A percentile compares a stretch with the other conserved stretches of the same genome.
phyloP scores from a whole-genome alignment of 2,888 invertebrate genomes.

The Hirtodrosophila alboralis region DNA sequence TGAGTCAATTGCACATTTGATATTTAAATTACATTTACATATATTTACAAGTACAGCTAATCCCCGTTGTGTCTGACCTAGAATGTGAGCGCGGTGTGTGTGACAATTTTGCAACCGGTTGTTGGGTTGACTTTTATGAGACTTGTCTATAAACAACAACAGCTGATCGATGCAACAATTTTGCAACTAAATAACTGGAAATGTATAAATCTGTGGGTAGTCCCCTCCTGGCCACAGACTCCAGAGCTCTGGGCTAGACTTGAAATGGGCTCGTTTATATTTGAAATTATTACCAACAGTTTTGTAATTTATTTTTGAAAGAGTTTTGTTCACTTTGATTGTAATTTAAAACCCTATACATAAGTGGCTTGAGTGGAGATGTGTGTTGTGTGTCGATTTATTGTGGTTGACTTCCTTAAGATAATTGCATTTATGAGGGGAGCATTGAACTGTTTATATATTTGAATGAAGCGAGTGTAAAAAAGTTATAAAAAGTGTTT shows the following conservation, averaged over 20 bases:
- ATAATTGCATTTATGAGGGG: neutral
- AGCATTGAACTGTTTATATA: conserved; percentile 26
- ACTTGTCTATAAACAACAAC: conserved; percentile 47
- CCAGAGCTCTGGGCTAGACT: conserved; percentile 30
- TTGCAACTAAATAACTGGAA: conserved; percentile 16
- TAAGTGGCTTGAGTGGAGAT: neutral
- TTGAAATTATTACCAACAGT: conserved; percentile 30
- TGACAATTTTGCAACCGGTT: conserved; percentile 52
- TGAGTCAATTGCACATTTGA: conserved; percentile 12
- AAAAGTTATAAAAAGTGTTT: no score
- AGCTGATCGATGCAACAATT: conserved; percentile 57
- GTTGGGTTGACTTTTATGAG: conserved; percentile 18
- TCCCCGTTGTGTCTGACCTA: neutral
- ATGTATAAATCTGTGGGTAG: no score
- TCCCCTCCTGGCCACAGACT: conserved; percentile 16
- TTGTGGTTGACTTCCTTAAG: neutral
- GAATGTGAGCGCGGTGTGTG: conserved; percentile 12
- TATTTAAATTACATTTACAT: conserved; percentile 17
- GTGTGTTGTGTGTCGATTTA: neutral
- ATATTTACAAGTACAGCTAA: neutral
- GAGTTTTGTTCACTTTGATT: conserved; percentile 15
- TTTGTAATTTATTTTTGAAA: neutral
- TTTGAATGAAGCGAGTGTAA: neutral
- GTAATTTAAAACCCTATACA: conserved; percentile 16
- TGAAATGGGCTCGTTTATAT: conserved; percentile 33